Percentiles rank a stretch among this genome's conserved stretches.
Conservation (phyloP, 2,888 invertebrate species). For the Prosopocoilus inquinatus region DNA sequence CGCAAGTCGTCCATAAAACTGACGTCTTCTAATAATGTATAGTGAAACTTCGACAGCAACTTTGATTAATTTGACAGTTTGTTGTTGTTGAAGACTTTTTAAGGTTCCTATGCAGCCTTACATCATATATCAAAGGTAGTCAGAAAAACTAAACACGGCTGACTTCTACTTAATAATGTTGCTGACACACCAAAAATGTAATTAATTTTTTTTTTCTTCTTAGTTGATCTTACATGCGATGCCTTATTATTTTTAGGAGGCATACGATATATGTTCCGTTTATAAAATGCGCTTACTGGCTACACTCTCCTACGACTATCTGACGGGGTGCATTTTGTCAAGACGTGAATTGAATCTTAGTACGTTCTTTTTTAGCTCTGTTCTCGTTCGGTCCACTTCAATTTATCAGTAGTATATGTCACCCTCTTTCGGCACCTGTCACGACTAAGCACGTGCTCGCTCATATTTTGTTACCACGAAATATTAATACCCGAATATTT, state of each 20-base stretch:
- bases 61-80: conserved; percentile 46
- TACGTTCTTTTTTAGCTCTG: conserved; percentile 19
- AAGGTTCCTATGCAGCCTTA: conserved; percentile 36
- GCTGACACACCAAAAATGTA: conserved; percentile 48
- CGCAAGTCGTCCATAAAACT: conserved; percentile 28
- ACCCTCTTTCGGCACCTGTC: conserved; percentile 49
- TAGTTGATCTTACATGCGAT: background rate
- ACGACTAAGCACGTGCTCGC: conserved; percentile 36
- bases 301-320: conserved; percentile 30
- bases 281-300: conserved; percentile 22
- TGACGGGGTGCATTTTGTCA: conserved; percentile 43
- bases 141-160: conserved; percentile 44
- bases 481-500: conserved; percentile 39
- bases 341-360: conserved; percentile 47
- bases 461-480: conserved; percentile 44
- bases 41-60: conserved; percentile 36
- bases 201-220: conserved; percentile 46
- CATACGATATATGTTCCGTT: conserved; percentile 5
- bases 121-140: conserved; percentile 43
- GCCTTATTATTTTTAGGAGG: too few species aligned
- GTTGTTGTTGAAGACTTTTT: conserved; percentile 39
- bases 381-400: conserved; percentile 40
- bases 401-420: conserved; percentile 48
- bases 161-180: conserved; percentile 44
- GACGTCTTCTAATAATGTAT: conserved; percentile 40